Evolutionary conservation across 2,888 invertebrate species (phyloP).

Genomic region (Tinea semifulvella): DNA sequence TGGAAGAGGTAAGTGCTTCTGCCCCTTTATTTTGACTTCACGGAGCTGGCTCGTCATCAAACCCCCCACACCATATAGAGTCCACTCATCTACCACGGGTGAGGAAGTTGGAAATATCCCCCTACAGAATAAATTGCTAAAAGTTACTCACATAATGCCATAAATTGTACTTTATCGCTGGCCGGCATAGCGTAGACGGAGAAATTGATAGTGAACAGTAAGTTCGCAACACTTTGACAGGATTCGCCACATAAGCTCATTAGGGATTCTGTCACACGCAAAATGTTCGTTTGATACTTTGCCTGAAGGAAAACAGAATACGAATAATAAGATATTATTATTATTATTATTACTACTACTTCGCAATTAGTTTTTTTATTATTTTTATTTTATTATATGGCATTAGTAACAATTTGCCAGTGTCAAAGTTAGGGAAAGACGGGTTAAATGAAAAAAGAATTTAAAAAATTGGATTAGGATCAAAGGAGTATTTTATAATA

Average conservation of each 20-base stretch:
- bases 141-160: conserved; percentile 47
- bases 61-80: too few species aligned
- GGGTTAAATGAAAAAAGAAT: too few species aligned
- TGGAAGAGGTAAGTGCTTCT: too few species aligned
- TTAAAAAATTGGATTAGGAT: too few species aligned
- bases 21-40: too few species aligned
- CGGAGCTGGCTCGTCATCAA: too few species aligned
- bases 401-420: too few species aligned
- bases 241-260: conserved; percentile 57
- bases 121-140: too few species aligned
- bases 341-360: neutral
- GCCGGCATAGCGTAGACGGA: conserved; percentile 52
- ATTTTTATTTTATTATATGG: neutral
- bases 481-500: neutral
- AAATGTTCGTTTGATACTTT: conserved; percentile 66
- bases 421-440: too few species aligned
- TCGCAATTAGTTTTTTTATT: too few species aligned
- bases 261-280: conserved; percentile 63
- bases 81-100: too few species aligned
- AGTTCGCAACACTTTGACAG: conserved; percentile 35
- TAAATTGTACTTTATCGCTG: conserved; percentile 44
- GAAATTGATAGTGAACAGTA: conserved; percentile 48
- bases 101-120: too few species aligned
- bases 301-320: conserved; percentile 44
- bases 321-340: neutral